phyloP scores from a whole-genome alignment of 2,797 vertebrate genomes.

The Arrhamphus sclerolepis region DNA sequence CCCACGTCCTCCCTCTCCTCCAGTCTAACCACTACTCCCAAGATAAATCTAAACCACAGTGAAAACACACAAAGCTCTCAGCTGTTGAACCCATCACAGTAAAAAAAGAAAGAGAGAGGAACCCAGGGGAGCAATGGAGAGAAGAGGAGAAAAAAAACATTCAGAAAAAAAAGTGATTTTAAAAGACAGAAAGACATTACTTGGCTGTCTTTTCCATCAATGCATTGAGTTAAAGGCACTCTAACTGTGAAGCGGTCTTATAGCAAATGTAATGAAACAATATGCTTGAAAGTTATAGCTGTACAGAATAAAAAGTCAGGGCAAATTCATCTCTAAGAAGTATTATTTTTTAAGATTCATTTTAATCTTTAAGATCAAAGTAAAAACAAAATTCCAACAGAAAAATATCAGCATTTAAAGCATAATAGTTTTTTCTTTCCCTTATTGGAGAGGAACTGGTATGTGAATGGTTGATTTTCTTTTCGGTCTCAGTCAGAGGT shows the following conservation, averaged over 20 bases:
- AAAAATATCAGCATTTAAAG: not conserved
- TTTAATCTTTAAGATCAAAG: too few relatives aligned
- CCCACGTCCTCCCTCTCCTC: conserved; percentile 43
- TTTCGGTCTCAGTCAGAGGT: too few relatives aligned
- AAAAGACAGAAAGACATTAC: not conserved
- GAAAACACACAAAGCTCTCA: conserved; percentile 59
- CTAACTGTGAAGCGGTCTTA: not conserved
- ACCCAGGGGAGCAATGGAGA: conserved; percentile 52
- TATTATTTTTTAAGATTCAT: too few relatives aligned
- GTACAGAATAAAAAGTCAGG: not conserved
- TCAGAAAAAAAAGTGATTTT: not conserved
- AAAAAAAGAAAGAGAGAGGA: conserved; percentile 35
- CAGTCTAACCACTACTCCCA: conserved; percentile 54
- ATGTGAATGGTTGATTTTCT: not conserved
- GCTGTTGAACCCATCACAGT: conserved; percentile 58
- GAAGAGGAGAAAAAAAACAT: conserved; percentile 1
- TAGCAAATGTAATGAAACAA: not conserved
- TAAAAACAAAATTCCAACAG: not conserved
- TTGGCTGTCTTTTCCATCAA: not conserved
- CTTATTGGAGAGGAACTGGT: not conserved
- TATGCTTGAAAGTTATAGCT: not conserved
- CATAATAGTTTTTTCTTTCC: too few relatives aligned
- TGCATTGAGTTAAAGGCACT: not conserved
- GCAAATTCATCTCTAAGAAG: too few relatives aligned
- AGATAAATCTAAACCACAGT: conserved; percentile 49